A percentile compares a stretch with the other conserved stretches of the same genome.
These are phyloP conservation scores for Chrysolina americana DNA, from an alignment of 2,888 invertebrate species.

Conservation along the genomic window DNA sequence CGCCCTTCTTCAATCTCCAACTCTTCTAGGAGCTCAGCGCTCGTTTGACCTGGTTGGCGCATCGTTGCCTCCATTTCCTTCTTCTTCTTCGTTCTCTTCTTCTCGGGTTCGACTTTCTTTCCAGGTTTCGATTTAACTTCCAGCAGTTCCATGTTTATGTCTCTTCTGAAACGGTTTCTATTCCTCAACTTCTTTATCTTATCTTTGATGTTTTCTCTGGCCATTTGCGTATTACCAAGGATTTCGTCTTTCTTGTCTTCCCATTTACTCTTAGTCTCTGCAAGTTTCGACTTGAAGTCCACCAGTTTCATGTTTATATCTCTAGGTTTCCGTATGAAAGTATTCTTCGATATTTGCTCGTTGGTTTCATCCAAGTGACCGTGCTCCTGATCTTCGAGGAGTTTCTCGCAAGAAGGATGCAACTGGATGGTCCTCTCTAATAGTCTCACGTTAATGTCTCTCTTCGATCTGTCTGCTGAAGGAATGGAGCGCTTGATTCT, in stretches of 20 bases:
- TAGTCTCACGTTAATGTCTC: slow-evolving; percentile 54
- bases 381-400: neutral
- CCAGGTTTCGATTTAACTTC: slow-evolving; percentile 52
- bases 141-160: slow-evolving; percentile 63
- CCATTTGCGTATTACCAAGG: slow-evolving; percentile 37
- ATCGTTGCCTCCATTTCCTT: slow-evolving; percentile 53
- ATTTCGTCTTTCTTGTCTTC: slow-evolving; percentile 46
- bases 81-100: slow-evolving; percentile 38
- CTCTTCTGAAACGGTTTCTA: slow-evolving; percentile 52
- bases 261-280: slow-evolving; percentile 40
- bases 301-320: slow-evolving; percentile 42
- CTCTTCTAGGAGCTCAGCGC: slow-evolving; percentile 53
- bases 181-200: slow-evolving; percentile 41
- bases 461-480: slow-evolving; percentile 34
- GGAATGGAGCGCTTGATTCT: slow-evolving; percentile 44
- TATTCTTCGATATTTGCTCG: neutral
- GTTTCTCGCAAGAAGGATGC: neutral
- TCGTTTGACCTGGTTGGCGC: slow-evolving; percentile 51
- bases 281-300: slow-evolving; percentile 33
- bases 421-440: slow-evolving; percentile 33
- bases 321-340: slow-evolving; percentile 27
- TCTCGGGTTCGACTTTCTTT: slow-evolving; percentile 34
- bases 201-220: slow-evolving; percentile 39
- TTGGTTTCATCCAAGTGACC: slow-evolving; percentile 4
- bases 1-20: slow-evolving; percentile 43